Conservation (phyloP, 2,797 vertebrate genomes). For the Onychomys leucogaster region DNA sequence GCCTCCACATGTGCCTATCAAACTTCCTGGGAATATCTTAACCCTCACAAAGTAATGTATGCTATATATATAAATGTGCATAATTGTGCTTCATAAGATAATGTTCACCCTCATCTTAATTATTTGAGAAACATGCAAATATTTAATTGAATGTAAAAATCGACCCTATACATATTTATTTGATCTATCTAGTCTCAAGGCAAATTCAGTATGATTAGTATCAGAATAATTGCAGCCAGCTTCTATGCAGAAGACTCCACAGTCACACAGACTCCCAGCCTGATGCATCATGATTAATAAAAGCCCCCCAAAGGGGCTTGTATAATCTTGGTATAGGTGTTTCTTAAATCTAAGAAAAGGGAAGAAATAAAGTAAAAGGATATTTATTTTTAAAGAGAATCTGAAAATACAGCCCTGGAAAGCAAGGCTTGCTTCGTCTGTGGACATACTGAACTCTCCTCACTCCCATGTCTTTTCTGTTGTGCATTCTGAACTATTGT, state of each 20-base stretch:
- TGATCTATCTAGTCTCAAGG: constrained; percentile 54
- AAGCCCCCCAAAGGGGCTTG: constrained; percentile 56
- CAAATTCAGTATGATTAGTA: constrained; percentile 50
- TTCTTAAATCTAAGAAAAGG: constrained; percentile 57
- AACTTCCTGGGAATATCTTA: constrained; percentile 55
- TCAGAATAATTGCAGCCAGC: constrained; percentile 16
- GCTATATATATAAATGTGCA: constrained; percentile 33
- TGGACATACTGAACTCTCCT: constrained; percentile 28
- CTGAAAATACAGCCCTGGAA: constrained; percentile 48
- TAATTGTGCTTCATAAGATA: constrained; percentile 53
- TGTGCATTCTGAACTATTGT: constrained; percentile 33
- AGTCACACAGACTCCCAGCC: constrained; percentile 56
- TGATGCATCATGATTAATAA: constrained; percentile 56
- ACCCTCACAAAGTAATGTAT: not conserved
- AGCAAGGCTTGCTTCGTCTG: constrained; percentile 16
- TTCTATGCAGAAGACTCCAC: constrained; percentile 57
- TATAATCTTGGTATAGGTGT: constrained; percentile 46
- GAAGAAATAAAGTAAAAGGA: constrained; percentile 54
- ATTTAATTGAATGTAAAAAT: constrained; percentile 76
- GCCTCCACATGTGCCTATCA: constrained; percentile 48
- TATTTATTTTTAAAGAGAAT: constrained; percentile 44
- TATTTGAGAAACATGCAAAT: constrained; percentile 73
- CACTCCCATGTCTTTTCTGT: not conserved
- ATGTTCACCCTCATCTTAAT: constrained; percentile 59
- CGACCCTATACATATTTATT: constrained; percentile 74